Base-by-base conservation (phyloP, 1,140 invertebrate species). In the Calosoma granatense region DNA sequence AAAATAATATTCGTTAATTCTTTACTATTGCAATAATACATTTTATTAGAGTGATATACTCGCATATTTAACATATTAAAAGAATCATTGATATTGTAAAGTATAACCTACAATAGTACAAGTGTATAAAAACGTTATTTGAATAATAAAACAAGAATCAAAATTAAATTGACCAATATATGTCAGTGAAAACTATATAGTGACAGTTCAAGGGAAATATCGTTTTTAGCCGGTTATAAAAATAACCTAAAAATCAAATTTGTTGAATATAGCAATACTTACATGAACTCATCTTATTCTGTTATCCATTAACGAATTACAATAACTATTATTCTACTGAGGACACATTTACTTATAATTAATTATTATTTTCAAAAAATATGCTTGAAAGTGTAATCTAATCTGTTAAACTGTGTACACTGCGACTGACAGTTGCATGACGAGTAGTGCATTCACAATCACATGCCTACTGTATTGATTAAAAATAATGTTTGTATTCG, bases 391-490 rank as follows among this genome's bases (percentile, higher is more conserved):
- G n/a, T n/a, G n/a, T n/a, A n/a, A n/a, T n/a, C n/a, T n/a, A n/a
- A n/a, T n/a, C n/a, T n/a, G n/a, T n/a, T n/a, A n/a, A n/a, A n/a
- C n/a, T n/a, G n/a, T n/a, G n/a, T n/a, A n/a, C n/a, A n/a, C n/a
- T n/a, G n/a, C n/a, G n/a, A n/a, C n/a, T n/a, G n/a, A n/a, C n/a
- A n/a, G n/a, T n/a, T n/a, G n/a, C n/a, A n/a, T n/a, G n/a, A n/a
- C n/a, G n/a, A n/a, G n/a, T n/a, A n/a, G n/a, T n/a, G n/a, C n/a
- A n/a, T n/a, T n/a, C n/a, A n/a, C n/a, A n/a, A n/a, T n/a, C n/a
- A n/a, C n/a, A n/a, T n/a, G n/a, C n/a, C n/a, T n/a, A n/a, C n/a
- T 17, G 26, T 58, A 60, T 58, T 57, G 53, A 60, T 60, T 60
- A 19, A 47, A 23, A 60, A 58, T 20, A 39, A 12, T 15, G 20